phyloP scores from a whole-genome alignment of 2,888 invertebrate species.

The Lasiommata megera region DNA sequence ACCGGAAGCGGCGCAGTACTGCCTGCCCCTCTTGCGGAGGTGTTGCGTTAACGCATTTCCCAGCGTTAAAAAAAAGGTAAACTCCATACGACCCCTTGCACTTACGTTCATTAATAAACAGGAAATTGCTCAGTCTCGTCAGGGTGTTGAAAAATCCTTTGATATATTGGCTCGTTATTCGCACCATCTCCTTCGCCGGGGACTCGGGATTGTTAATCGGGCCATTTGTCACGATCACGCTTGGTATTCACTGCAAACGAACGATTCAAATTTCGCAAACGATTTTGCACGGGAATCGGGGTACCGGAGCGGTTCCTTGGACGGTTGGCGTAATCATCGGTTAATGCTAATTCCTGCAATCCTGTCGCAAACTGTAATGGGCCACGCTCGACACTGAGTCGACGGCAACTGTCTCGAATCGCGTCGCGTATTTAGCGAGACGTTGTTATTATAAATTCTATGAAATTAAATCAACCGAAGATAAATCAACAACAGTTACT shows the following conservation, averaged over 20 bases:
- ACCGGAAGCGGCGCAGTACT: no score
- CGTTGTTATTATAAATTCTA: not conserved
- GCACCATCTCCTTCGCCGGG: constrained; percentile 68
- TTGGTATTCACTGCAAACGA: constrained; percentile 62
- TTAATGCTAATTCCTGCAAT: constrained; percentile 27
- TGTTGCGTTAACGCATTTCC: no score
- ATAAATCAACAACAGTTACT: no score
- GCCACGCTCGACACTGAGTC: constrained; percentile 16
- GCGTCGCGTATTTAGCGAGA: not conserved
- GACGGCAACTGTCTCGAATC: not conserved
- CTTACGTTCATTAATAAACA: constrained; percentile 51
- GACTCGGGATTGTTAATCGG: constrained; percentile 75
- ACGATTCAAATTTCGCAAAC: constrained; percentile 65
- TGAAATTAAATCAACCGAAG: no score
- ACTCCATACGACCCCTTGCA: constrained; percentile 14
- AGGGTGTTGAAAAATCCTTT: constrained; percentile 72
- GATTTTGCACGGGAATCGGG: constrained; percentile 53
- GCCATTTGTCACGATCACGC: constrained; percentile 76
- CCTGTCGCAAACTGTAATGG: constrained; percentile 19
- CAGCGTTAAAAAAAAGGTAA: constrained; percentile 9
- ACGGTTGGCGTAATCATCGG: constrained; percentile 29
- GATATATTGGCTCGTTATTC: constrained; percentile 78
- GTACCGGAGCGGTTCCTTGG: constrained; percentile 36
- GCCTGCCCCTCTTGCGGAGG: no score
- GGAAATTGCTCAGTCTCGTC: constrained; percentile 57